Base-by-base conservation (phyloP, 2,113 vertebrate species). In the Cyanocitta stelleri region DNA sequence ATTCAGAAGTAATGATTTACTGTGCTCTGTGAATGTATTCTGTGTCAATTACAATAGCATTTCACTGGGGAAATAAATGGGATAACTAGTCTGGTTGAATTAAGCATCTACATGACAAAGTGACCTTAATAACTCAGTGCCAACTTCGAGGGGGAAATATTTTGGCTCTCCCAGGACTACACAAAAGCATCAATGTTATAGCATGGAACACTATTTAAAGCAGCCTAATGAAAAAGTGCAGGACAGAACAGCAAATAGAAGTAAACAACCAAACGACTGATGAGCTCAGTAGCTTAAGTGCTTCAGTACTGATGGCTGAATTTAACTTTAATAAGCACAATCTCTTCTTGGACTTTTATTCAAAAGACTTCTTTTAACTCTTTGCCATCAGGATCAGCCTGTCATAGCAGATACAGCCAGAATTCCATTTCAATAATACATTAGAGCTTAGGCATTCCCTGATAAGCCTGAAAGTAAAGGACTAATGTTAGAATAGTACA, bases 1-100 rank as follows among this genome's bases (percentile, higher is more conserved):
- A 79, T 94, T 96, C 88, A 96, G 90, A 90, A 94, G 61, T 67
- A 92, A 81, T 73, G n/a, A 94, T 94, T 90, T 94, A 94, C 90
- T 91, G 67, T 6, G 9, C 79, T 81, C 76, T 44, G 2, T 78
- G 88, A 92, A 96, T 96, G 95, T 52, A 86, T 75, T 75, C 86
- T 67, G 85, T 64, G 51, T 89, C 86, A 96, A 86, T 52, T 80
- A 96, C 96, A 93, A 95, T 41, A 82, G 85, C 3, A 3, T 76
- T 79, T 89, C 96, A 79, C 80, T 83, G 72, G 77, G 84, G 83
- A 92, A 83, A 93, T 91, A 89, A 93, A 92, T 41, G 55, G 78
- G 74, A 75, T 90, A 89, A 92, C 91, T 56, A 80, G 86, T 49
- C 64, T 69, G 68, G 17, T 68, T 93, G 90, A 97, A 91, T 94